Evolutionary conservation across 2,113 vertebrate species (phyloP).

Genomic region (Dipodomys ordii): DNA sequence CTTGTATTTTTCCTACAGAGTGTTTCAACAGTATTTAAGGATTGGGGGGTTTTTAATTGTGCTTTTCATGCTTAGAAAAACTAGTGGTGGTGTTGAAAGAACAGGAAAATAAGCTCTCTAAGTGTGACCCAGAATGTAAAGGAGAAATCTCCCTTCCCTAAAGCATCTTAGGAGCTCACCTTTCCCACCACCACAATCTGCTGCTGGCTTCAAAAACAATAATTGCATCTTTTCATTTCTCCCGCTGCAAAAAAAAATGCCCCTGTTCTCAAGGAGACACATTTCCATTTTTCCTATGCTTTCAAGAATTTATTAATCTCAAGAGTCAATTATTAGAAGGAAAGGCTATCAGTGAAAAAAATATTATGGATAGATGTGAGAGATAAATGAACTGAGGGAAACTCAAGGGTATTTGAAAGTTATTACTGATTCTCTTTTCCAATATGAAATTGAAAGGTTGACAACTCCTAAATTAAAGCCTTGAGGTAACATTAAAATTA

Average conservation of each 20-base stretch:
- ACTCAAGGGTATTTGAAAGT: constrained; percentile 49
- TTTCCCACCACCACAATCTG: constrained; percentile 84
- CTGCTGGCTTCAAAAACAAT: constrained; percentile 82
- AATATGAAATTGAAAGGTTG: constrained; percentile 47
- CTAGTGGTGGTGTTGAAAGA: constrained; percentile 70
- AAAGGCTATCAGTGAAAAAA: constrained; percentile 59
- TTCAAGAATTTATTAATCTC: constrained; percentile 80
- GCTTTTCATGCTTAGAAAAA: constrained; percentile 82
- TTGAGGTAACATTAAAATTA: constrained; percentile 48
- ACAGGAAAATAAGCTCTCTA: constrained; percentile 81
- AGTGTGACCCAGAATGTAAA: constrained; percentile 77
- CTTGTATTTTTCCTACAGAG: constrained; percentile 75
- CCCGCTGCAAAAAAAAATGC: constrained; percentile 70
- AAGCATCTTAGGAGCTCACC: constrained; percentile 72
- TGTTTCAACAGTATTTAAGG: constrained; percentile 72
- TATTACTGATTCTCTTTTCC: constrained; percentile 53
- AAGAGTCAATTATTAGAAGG: constrained; percentile 65
- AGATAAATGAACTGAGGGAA: constrained; percentile 65
- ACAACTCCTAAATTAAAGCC: constrained; percentile 65
- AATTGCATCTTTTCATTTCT: constrained; percentile 79
- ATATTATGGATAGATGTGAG: constrained; percentile 60
- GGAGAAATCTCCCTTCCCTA: constrained; percentile 83
- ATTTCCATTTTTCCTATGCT: constrained; percentile 77
- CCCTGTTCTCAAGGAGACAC: constrained; percentile 77
- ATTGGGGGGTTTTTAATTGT: constrained; percentile 54